Evolutionary conservation across 2,797 vertebrate species (phyloP), one percentile per base, ranked within the genome.

Genomic region (Rhinatrema bivittatum): DNA sequence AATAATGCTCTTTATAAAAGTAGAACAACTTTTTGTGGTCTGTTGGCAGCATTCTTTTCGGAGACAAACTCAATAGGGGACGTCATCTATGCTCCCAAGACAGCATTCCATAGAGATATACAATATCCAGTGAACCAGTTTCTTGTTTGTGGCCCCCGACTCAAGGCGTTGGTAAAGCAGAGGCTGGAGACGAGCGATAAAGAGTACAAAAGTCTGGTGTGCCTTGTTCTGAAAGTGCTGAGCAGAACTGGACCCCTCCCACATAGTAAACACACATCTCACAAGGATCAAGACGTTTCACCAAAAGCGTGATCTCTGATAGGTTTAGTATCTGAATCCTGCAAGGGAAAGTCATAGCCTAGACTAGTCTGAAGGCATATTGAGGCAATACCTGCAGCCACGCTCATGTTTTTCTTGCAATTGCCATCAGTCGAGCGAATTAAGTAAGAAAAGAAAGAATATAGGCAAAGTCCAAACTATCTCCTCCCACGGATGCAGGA

Each of bases 401-500:
- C 68, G 64, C 70, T 70, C 56, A 49, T 59, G 41, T 63, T 62
- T 57, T 50, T 40, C 30, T 44, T 42, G 43, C 45, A 62, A 39
- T 76, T 74, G 50, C 45, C 65, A 68, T 79, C 76, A 76, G 51
- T 33, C 51, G 42, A 61, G 56, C 62, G 49, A 69, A 62, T 70
- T 50, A 48, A 66, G 48, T 62, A 59, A 72, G 61, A 68, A 25
- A 54, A 37, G 36, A 22, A 35, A 51, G 16, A 55, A n/a, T 36
- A 53, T 54, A 39, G 42, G 25, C 40, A 28, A 23, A 42, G 32
- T 21, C 7, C 22, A 40, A 13, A 26, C 3, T 17, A n/a, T n/a
- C 12, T 19, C 23, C 17, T 42, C 58, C 25, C 32, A 53, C 48
- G 59, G 42, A 53, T 17, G 39, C n/a, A 29, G 41, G 56, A 44